phyloP scores from a whole-genome alignment of 2,888 invertebrate genomes.

The Plagiodera versicolora region DNA sequence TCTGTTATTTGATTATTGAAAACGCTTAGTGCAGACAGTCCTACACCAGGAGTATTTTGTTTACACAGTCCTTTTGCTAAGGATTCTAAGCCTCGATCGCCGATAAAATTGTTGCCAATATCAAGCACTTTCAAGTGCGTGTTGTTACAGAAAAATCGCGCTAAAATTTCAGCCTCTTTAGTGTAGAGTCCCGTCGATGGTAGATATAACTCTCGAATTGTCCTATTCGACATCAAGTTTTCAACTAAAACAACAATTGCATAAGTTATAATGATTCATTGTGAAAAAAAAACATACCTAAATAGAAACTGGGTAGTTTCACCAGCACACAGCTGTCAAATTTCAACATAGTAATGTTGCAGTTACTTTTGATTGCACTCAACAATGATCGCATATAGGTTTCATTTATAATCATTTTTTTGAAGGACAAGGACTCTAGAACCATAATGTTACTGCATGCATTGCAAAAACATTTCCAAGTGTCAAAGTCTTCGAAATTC shows the following conservation, averaged over 20 bases:
- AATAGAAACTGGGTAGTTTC: constrained; percentile 47
- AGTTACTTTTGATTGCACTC: constrained; percentile 42
- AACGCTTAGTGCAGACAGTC: constrained; percentile 48
- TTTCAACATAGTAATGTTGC: constrained; percentile 45
- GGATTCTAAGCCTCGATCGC: constrained; percentile 49
- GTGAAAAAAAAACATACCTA: constrained; percentile 40
- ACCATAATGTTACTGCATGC: constrained; percentile 43
- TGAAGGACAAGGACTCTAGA: constrained; percentile 45
- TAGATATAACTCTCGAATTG: constrained; percentile 47
- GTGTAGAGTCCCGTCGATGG: constrained; percentile 49
- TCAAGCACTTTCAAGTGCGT: constrained; percentile 47
- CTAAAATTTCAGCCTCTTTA: constrained; percentile 49
- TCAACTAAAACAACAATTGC: constrained; percentile 45
- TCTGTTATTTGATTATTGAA: constrained; percentile 51
- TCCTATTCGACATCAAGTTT: constrained; percentile 43
- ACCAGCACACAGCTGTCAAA: constrained; percentile 47
- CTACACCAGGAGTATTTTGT: constrained; percentile 40
- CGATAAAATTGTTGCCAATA: constrained; percentile 51
- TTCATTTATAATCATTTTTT: constrained; percentile 45
- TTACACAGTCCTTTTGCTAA: constrained; percentile 47
- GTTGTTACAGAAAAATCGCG: constrained; percentile 45
- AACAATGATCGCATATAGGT: constrained; percentile 45
- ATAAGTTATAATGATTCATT: no score
- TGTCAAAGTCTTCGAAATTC: constrained; percentile 45
- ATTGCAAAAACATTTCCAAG: constrained; percentile 47